Conservation (phyloP, 1,140 invertebrate species). For the Pseudomyrmex dendroicus region DNA sequence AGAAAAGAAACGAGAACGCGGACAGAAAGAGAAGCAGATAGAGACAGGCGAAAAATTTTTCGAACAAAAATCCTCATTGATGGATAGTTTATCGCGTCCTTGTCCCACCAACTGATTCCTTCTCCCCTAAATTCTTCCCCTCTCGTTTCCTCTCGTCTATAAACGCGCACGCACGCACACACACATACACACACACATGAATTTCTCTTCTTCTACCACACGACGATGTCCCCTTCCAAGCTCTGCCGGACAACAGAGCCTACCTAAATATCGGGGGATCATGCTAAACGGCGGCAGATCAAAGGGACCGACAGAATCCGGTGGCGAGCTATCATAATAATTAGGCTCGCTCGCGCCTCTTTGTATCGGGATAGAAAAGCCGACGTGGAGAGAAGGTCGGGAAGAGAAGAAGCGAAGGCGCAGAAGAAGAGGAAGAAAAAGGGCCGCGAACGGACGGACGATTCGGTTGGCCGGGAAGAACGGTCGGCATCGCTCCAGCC, state of each 20-base stretch:
- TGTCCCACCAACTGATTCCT: slow-evolving; percentile 39
- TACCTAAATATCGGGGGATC: slow-evolving; percentile 82
- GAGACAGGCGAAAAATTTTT: slow-evolving; percentile 64
- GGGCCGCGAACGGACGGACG: slow-evolving; percentile 50
- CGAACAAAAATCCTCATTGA: slow-evolving; percentile 71
- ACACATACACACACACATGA: slow-evolving; percentile 7
- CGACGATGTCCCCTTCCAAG: slow-evolving; percentile 46
- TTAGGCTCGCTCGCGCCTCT: slow-evolving; percentile 84
- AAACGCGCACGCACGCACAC: background rate
- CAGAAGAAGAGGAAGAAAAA: slow-evolving; percentile 73
- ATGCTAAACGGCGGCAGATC: slow-evolving; percentile 84
- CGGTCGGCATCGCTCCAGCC: slow-evolving; percentile 36
- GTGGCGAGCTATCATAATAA: slow-evolving; percentile 86
- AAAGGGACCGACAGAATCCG: slow-evolving; percentile 84
- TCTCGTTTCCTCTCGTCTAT: background rate
- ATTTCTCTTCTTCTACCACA: slow-evolving; percentile 54
- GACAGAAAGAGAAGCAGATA: slow-evolving; percentile 8
- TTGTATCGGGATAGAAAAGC: slow-evolving; percentile 84
- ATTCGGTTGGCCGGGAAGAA: slow-evolving; percentile 43
- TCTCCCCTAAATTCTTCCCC: slow-evolving; percentile 25
- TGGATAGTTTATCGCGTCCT: slow-evolving; percentile 72
- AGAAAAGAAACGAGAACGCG: slow-evolving; percentile 12
- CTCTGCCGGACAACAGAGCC: slow-evolving; percentile 71
- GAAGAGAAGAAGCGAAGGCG: slow-evolving; percentile 69
- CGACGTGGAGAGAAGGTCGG: slow-evolving; percentile 74